phyloP scores from a whole-genome alignment of 1,140 invertebrate genomes.

The Trichonephila clavipes region DNA sequence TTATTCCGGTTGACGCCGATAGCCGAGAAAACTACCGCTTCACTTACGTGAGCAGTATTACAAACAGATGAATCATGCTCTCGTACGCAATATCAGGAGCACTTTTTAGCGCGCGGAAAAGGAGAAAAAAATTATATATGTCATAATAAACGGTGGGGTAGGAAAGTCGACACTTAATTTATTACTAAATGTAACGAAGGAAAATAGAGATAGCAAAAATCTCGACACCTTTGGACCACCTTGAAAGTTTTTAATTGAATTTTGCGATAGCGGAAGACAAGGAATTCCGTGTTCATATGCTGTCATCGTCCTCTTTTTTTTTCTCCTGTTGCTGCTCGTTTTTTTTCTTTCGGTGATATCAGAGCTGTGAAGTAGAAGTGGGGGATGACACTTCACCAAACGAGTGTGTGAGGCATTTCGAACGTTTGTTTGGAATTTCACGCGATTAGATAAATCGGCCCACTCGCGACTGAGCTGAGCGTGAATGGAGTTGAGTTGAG shows the following conservation, averaged over 20 bases:
- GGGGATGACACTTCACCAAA: background rate
- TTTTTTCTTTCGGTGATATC: background rate
- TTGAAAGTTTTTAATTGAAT: slow-evolving; percentile 32
- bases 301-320: slow-evolving; percentile 12
- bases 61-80: background rate
- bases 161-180: slow-evolving; percentile 16
- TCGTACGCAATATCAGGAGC: background rate
- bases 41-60: slow-evolving; percentile 14
- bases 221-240: slow-evolving; percentile 19
- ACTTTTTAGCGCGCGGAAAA: background rate
- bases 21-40: slow-evolving; percentile 10
- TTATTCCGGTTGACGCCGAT: background rate
- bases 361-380: background rate
- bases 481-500: background rate
- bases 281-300: slow-evolving; percentile 34
- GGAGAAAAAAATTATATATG: background rate
- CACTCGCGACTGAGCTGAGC: background rate
- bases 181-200: background rate
- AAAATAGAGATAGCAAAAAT: slow-evolving; percentile 27
- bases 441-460: slow-evolving; percentile 26
- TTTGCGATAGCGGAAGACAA: slow-evolving; percentile 21
- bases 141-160: background rate
- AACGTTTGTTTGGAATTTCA: slow-evolving; percentile 37
- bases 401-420: background rate
- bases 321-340: background rate